Evolutionary conservation across 2,113 vertebrate species (phyloP).

Genomic region (Cyanoderma ruficeps): DNA sequence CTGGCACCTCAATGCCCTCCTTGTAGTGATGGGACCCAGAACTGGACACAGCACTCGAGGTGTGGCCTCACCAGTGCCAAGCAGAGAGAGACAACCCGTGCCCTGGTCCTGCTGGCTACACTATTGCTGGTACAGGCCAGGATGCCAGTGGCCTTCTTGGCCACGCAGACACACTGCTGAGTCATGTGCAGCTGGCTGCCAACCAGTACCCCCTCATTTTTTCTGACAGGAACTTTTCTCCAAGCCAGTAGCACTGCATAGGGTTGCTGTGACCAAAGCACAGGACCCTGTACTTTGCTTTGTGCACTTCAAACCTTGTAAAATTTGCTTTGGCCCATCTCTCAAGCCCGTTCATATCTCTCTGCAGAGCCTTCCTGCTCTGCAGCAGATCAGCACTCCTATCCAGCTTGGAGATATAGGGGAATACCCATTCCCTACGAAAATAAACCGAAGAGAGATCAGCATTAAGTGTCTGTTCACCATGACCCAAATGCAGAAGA

Average conservation of each 20-base stretch:
- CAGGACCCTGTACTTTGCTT: neutral
- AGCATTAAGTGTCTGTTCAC: neutral
- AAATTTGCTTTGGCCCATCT: neutral
- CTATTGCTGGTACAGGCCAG: neutral
- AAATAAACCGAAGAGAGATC: neutral
- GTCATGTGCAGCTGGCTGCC: neutral
- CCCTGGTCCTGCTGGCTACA: neutral
- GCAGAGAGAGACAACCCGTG: fast-evolving
- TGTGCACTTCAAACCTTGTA: neutral
- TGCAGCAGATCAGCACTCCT: neutral
- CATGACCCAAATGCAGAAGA: neutral
- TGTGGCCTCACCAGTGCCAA: neutral
- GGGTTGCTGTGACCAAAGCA: neutral
- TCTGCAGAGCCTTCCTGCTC: neutral
- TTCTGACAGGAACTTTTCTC: neutral
- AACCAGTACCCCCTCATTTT: neutral
- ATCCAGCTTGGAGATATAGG: neutral
- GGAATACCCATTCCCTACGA: neutral
- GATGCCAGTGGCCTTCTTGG: neutral
- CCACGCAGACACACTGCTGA: neutral
- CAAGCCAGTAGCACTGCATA: neutral
- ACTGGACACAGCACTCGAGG: neutral
- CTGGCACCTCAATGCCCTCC: no score
- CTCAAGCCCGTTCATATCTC: neutral
- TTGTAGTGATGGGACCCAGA: neutral